Evolutionary conservation across 2,113 vertebrate species (phyloP), one percentile per base, ranked within the genome.

Genomic region (Rhea pennata): DNA sequence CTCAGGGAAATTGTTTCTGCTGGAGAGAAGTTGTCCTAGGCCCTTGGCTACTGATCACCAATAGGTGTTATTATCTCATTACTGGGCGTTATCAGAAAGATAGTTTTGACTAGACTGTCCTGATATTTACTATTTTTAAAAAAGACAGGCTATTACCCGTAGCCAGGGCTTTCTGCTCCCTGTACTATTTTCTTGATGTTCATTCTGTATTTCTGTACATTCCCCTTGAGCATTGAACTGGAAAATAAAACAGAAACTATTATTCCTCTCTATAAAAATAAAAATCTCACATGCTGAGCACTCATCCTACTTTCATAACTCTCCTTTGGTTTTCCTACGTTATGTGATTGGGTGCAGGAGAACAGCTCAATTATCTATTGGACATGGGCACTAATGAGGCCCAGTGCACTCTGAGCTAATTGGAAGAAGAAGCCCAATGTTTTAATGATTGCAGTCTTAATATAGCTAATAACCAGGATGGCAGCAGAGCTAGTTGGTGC

Each of bases 191-290:
- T 95, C 71, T 75, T 90, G 94, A 84, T 92, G 69, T 53, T 95
- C 79, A 50, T 96, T 96, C 71, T 91, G 73, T 87, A 76, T 95
- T 94, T 96, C 93, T 95, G 54, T 76, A 86, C 58, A 46, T 92
- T 82, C 58, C 95, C 82, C 48, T 50, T 73, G 86, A 93, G 93
- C 80, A 78, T 1, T 92, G 85, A 88, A 79, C 73, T 90, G 74
- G 84, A 92, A 96, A 97, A 95, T 94, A 97, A 97, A 97, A 92
- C 88, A 78, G 82, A 75, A 90, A 82, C 92, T 95, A 93, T 91
- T 91, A 95, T 91, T 96, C 81, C 92, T 83, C 29, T 83, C 86
- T 53, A 92, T 85, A 88, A 96, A 96, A 96, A 93, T 97, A 94
- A 96, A 95, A 96, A 91, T 80, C 74, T 96, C 84, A 85, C 91